Percentiles rank a stretch among this genome's conserved stretches.
These are phyloP conservation scores for Drosophila crucigera DNA, from an alignment of 2,888 invertebrate species.

Conservation along the genomic window DNA sequence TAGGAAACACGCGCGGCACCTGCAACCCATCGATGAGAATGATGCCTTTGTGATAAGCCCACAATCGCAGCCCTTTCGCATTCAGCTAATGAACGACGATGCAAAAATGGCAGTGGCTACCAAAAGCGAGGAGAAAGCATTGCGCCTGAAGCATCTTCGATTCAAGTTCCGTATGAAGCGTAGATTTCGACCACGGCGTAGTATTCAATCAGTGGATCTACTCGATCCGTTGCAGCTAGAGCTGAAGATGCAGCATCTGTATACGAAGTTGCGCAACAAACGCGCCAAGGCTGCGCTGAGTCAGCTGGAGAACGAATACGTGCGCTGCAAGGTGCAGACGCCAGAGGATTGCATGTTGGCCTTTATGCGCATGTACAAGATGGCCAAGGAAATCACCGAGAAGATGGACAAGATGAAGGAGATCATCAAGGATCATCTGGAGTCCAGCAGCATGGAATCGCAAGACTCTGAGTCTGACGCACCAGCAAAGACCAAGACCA, in stretches of 20 bases:
- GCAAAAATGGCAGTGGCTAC: conserved; percentile 3
- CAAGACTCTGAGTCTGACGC: conserved; percentile 31
- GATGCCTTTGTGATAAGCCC: conserved; percentile 41
- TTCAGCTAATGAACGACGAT: conserved; percentile 27
- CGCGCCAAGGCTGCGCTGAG: conserved; percentile 71
- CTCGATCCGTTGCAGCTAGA: conserved; percentile 75
- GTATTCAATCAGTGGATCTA: conserved; percentile 38
- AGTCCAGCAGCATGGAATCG: conserved; percentile 54
- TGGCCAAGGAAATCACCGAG: conserved; percentile 81
- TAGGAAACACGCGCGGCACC: conserved; percentile 42
- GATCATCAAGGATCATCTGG: conserved; percentile 74
- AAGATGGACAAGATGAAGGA: conserved; percentile 82
- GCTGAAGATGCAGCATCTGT: conserved; percentile 70
- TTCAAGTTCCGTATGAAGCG: conserved; percentile 52
- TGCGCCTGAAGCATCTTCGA: conserved; percentile 58
- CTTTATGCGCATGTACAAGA: conserved; percentile 81
- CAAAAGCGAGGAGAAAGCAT: conserved; percentile 38
- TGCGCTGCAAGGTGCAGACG: conserved; percentile 78
- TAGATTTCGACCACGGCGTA: conserved; percentile 43
- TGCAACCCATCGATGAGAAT: conserved; percentile 49
- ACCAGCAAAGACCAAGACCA: conserved; percentile 5
- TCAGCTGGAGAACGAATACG: conserved; percentile 77
- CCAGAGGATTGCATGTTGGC: conserved; percentile 77
- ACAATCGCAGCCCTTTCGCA: conserved; percentile 50
- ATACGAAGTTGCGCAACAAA: conserved; percentile 76